Conservation (phyloP, 2,888 invertebrate genomes). For the Cenopis cana region DNA sequence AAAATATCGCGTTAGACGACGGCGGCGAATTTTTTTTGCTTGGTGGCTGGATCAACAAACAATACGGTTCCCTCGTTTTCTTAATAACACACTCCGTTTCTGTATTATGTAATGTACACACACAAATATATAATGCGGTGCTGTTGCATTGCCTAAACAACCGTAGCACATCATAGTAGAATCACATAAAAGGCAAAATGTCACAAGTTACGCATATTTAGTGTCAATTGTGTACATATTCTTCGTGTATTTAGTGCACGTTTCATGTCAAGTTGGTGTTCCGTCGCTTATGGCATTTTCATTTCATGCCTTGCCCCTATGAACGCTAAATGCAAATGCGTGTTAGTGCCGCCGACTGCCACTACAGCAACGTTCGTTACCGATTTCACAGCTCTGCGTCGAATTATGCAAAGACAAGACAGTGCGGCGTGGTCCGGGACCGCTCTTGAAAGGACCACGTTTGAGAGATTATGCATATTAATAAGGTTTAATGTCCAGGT, state of each 20-base stretch:
- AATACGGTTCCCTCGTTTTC: too few relatives aligned
- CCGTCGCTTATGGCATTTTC: slow-evolving; percentile 7
- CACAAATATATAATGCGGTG: neutral
- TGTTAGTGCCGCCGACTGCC: slow-evolving; percentile 10
- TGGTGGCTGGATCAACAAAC: too few relatives aligned
- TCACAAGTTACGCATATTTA: neutral
- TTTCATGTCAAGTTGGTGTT: neutral
- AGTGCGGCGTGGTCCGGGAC: neutral
- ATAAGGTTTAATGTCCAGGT: neutral
- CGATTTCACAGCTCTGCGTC: slow-evolving; percentile 16
- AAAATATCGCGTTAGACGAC: too few relatives aligned
- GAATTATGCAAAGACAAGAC: slow-evolving; percentile 34
- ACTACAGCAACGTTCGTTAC: slow-evolving; percentile 12
- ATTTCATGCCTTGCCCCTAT: neutral
- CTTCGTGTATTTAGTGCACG: neutral
- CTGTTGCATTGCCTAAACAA: neutral
- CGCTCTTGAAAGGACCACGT: neutral
- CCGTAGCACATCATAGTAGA: neutral
- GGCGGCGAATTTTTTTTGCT: too few relatives aligned
- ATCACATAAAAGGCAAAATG: neutral
- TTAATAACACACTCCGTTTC: neutral
- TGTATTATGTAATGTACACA: neutral
- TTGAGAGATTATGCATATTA: neutral
- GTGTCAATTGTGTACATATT: neutral
- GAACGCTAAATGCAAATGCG: slow-evolving; percentile 23